phyloP scores from a whole-genome alignment of 1,140 invertebrate genomes.

The Drosophila albomicans region DNA sequence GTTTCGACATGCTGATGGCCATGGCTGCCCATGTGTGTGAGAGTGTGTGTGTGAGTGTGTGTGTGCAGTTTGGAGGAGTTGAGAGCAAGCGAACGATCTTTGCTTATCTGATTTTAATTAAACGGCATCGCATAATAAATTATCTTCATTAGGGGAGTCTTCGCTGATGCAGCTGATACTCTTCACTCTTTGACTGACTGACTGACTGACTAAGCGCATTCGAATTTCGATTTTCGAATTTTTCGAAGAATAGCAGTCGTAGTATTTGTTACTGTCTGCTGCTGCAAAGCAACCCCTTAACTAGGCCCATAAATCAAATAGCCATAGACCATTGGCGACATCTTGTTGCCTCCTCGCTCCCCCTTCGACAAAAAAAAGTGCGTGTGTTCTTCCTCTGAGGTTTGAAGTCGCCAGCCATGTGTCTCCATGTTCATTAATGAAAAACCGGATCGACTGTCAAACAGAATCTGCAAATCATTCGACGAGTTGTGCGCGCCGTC shows the following conservation, averaged over 20 bases:
- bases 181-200: conserved; percentile 33
- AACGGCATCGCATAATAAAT: conserved; percentile 83
- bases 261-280: conserved; percentile 18
- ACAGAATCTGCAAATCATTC: conserved; percentile 81
- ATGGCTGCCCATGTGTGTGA: conserved; percentile 34
- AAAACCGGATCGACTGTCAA: conserved; percentile 80
- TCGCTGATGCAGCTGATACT: not conserved
- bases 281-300: conserved; percentile 27
- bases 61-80: conserved; percentile 59
- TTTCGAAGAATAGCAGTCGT: conserved; percentile 30
- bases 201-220: conserved; percentile 16
- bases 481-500: conserved; percentile 65
- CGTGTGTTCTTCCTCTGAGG: conserved; percentile 58
- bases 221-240: conserved; percentile 11
- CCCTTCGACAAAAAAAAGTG: conserved; percentile 32
- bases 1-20: conserved; percentile 11
- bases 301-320: conserved; percentile 68
- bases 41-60: conserved; percentile 12
- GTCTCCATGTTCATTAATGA: conserved; percentile 76
- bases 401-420: not conserved
- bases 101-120: conserved; percentile 82
- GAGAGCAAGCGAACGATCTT: conserved; percentile 58
- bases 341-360: conserved; percentile 18
- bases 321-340: conserved; percentile 32
- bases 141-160: conserved; percentile 76